phyloP scores from a whole-genome alignment of 2,888 invertebrate species.

The Dasypogon diadema region DNA sequence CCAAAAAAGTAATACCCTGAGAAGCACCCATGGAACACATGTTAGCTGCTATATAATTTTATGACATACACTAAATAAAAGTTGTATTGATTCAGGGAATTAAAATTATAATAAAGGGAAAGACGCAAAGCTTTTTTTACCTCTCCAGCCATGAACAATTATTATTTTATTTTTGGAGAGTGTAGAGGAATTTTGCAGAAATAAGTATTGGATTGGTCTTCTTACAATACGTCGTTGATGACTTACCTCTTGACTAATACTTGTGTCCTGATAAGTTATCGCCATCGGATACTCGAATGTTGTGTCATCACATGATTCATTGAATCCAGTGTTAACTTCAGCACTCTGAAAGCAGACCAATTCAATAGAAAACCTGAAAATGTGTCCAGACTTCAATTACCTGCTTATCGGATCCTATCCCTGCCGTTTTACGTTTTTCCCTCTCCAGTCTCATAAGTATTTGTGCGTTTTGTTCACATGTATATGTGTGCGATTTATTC shows the following conservation, averaged over 20 bases:
- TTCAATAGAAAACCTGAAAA: not conserved
- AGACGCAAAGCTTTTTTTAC: no score
- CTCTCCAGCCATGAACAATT: no score
- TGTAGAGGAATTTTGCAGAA: no score
- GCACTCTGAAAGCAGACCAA: conserved; percentile 45
- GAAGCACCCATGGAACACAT: no score
- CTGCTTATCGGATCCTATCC: conserved; percentile 59
- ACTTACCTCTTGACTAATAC: conserved; percentile 53
- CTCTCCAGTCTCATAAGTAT: conserved; percentile 69
- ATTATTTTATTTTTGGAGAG: no score
- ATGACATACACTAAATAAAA: no score
- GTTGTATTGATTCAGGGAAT: no score
- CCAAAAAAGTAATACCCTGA: no score
- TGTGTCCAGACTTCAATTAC: conserved; percentile 53
- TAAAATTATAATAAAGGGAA: no score
- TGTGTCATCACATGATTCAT: conserved; percentile 51
- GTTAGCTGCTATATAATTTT: no score
- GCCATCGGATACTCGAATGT: conserved; percentile 51
- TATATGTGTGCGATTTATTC: conserved; percentile 69
- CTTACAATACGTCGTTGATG: not conserved
- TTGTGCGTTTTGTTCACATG: conserved; percentile 70
- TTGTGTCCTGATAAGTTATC: conserved; percentile 50
- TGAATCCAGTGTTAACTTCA: conserved; percentile 45
- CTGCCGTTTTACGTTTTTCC: conserved; percentile 61
- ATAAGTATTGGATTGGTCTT: no score